Percentiles rank a stretch among this genome's conserved stretches.
These are phyloP conservation scores for Antechinus flavipes DNA, from an alignment of 2,113 vertebrate species.

Conservation along the genomic window DNA sequence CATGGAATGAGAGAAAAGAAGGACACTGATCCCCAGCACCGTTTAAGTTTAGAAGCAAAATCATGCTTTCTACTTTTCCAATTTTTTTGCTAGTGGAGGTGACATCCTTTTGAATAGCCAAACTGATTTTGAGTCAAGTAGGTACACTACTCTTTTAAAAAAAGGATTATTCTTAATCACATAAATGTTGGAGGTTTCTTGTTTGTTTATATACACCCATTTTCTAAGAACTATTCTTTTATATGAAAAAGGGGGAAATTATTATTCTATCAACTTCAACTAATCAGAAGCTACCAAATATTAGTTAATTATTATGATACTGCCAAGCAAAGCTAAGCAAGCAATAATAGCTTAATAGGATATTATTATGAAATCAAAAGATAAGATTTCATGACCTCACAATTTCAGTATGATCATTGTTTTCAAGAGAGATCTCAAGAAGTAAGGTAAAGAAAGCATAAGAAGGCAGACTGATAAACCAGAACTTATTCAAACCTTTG, in stretches of 20 bases:
- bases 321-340: background rate
- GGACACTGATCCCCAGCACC: background rate
- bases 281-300: background rate
- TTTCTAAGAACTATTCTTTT: background rate
- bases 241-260: background rate
- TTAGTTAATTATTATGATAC: background rate
- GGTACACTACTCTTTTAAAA: background rate
- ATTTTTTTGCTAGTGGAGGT: background rate
- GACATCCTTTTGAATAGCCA: background rate
- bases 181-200: background rate
- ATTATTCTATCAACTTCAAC: background rate
- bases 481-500: background rate
- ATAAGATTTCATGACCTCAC: background rate
- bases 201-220: background rate
- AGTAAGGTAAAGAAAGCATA: too few relatives aligned
- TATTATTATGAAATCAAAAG: background rate
- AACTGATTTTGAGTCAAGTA: background rate
- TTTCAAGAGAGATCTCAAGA: too few relatives aligned
- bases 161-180: background rate
- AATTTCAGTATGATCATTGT: background rate
- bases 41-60: background rate
- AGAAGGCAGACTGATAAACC: too few relatives aligned
- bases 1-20: background rate
- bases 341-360: background rate
- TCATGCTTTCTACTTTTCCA: background rate